Base-by-base conservation (phyloP, 1,140 invertebrate genomes). In the Sarcophaga bullata region DNA sequence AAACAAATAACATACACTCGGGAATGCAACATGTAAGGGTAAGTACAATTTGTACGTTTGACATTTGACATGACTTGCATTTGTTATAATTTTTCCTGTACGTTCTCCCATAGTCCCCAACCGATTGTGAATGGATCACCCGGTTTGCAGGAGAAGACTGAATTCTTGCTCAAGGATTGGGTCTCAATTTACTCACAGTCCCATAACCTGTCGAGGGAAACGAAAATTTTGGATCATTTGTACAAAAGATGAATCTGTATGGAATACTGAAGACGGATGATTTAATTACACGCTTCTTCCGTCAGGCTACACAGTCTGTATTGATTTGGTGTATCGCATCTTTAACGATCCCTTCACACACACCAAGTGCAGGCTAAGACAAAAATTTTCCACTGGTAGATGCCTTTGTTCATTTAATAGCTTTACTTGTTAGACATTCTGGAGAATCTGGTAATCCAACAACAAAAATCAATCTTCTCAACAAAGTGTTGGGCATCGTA, bases 241-340 rank as follows among this genome's bases (percentile, higher is more conserved):
- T 99, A 0, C 96, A 98, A 86, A 94, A 98, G 90, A 98, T 99
- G 97, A 98, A 98, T 87, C 93, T 96, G 82, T 97, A 98, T 85
- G 98, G 98, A 5, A 98, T 99, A 75, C 91, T 99, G 13, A 99
- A 99, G 90, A 98, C 97, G 0, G 99, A 99, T 87, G 98, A 99
- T 89, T 92, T 98, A 83, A 98, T 99, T 80, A 98, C 97, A 0
- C 91, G 98, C 83, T 99, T 99, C 91, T 99, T 99, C 92, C 94
- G 98, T 47, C 94, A 99, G 25, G 98, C 97, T 78, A 98, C 97
- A 0, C 97, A 99, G 89, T 95, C 92, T 99, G 98, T 90, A 96
- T 99, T 0, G 98, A 99, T 87, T 93, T 98, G 73, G 97, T 97
- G 78, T 98, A 99, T 90, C 93, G 97, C 82, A 92, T 92, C 82